Conservation (phyloP, 2,113 vertebrate genomes). For the Pelmatolapia mariae region DNA sequence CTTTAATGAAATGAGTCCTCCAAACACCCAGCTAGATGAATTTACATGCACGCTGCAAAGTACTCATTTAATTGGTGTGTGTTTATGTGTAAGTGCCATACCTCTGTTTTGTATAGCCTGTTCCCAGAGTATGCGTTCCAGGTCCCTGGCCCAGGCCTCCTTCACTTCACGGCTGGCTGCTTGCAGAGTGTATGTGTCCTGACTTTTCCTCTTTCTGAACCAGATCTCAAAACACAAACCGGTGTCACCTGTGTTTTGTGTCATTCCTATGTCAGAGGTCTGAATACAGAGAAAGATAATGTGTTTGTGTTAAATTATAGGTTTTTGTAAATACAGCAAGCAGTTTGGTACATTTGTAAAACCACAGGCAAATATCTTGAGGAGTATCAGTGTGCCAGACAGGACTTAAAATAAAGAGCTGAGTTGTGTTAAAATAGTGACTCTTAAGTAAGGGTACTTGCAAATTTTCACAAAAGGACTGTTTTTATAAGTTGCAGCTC, state of each 20-base stretch:
- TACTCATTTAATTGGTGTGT: neutral
- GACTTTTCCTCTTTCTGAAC: constrained; percentile 74
- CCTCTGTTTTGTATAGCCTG: constrained; percentile 75
- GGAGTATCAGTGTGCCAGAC: neutral
- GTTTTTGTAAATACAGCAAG: neutral
- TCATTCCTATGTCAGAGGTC: constrained; percentile 76
- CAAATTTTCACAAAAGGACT: neutral
- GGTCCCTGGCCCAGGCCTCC: constrained; percentile 70
- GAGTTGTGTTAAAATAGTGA: neutral
- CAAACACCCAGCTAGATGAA: neutral
- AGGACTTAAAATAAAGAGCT: neutral
- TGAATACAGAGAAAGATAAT: constrained; percentile 5
- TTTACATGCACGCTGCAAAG: neutral
- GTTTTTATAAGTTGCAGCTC: neutral
- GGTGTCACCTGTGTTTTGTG: constrained; percentile 68
- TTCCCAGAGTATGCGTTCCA: constrained; percentile 76
- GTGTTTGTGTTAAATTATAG: neutral
- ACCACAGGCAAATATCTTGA: neutral
- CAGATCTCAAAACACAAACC: constrained; percentile 78
- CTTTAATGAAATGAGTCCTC: neutral
- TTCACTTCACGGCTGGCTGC: constrained; percentile 60
- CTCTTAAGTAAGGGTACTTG: neutral
- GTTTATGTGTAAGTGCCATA: constrained; percentile 26
- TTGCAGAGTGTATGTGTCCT: constrained; percentile 73
- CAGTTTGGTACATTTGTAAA: neutral